Evolutionary conservation across 2,797 vertebrate genomes (phyloP).

Genomic region (Sitta carolinensis): DNA sequence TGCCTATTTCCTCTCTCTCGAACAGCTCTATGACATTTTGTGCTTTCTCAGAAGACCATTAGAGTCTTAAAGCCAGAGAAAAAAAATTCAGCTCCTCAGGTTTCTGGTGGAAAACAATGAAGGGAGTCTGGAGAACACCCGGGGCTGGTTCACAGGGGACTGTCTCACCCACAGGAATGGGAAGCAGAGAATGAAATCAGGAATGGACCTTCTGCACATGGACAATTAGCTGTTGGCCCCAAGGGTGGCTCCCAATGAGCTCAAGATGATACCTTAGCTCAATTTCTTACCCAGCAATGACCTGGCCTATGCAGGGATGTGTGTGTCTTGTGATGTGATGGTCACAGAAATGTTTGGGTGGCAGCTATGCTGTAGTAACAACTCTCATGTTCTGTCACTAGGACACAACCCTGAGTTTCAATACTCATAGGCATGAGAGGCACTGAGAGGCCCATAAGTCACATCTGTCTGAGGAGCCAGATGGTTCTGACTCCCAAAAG

Average conservation of each 20-base stretch:
- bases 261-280: not conserved
- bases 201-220: not conserved
- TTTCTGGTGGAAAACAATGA: not conserved
- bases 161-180: not conserved
- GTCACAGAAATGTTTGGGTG: not conserved
- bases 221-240: not conserved
- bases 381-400: not conserved
- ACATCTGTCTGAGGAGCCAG: not conserved
- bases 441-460: not conserved
- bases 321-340: not conserved
- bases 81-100: not conserved
- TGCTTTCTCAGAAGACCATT: not conserved
- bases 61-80: not conserved
- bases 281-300: rapidly evolving
- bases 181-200: too few relatives aligned
- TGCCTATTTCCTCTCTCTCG: not conserved
- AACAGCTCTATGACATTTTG: not conserved
- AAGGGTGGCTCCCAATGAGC: not conserved
- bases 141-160: not conserved
- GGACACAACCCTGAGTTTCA: not conserved
- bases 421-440: not conserved
- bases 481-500: not conserved
- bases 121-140: not conserved
- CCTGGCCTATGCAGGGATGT: rapidly evolving
- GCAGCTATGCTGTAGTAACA: rapidly evolving